Percentiles rank a stretch among this genome's conserved stretches.
phyloP scores from a whole-genome alignment of 2,888 invertebrate species.

The Sminthurinus aureus region DNA sequence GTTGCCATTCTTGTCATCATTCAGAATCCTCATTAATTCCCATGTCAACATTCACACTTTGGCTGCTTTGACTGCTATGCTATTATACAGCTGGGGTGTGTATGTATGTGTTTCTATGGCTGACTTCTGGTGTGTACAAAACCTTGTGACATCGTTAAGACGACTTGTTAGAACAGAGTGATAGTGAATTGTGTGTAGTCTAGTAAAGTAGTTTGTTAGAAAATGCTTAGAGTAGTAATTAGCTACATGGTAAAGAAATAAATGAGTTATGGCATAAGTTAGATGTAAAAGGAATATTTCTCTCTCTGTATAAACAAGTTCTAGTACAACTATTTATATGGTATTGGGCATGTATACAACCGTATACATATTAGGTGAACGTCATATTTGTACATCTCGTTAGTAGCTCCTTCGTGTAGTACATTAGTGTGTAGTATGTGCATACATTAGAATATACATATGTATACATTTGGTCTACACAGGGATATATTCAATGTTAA shows the following conservation, averaged over 20 bases:
- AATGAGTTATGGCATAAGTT: conserved; percentile 4
- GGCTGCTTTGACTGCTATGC: background rate
- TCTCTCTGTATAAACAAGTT: background rate
- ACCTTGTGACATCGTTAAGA: background rate
- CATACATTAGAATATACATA: background rate
- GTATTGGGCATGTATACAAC: background rate
- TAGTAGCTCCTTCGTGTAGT: background rate
- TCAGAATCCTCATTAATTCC: background rate
- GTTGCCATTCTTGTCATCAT: background rate
- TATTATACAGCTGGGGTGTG: background rate
- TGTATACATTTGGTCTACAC: too few relatives aligned
- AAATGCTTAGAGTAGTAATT: background rate
- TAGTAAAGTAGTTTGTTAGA: conserved; percentile 5
- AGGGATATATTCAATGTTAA: too few relatives aligned
- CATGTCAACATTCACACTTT: background rate
- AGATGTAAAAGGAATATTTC: background rate
- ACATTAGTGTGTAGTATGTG: background rate
- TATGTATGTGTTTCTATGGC: background rate
- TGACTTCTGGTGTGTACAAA: background rate
- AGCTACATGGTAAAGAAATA: conserved; percentile 4
- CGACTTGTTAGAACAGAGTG: background rate
- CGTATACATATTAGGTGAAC: background rate
- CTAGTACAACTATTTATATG: background rate
- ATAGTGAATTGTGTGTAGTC: background rate
- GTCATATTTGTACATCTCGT: conserved; percentile 19